Evolutionary conservation across 2,888 invertebrate genomes (phyloP), one percentile per base, ranked within the genome.

Genomic region (Hoplodrina blanda): DNA sequence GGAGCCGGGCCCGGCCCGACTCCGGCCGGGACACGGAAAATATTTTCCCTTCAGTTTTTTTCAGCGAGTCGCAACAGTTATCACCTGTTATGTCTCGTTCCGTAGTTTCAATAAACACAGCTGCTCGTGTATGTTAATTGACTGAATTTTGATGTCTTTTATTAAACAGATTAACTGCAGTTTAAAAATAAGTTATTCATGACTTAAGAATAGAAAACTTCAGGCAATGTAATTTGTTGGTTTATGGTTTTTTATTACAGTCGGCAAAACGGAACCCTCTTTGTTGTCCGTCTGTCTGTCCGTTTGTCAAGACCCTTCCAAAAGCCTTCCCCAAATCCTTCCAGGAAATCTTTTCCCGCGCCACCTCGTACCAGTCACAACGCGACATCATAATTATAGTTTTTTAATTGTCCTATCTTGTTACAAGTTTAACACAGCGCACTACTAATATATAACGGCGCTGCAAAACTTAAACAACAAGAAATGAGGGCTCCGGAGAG

Each of bases 391-490:
- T 37, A 37, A 13, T 41, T 41, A 2, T 41, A 11, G 3, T 41
- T 41, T 13, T 13, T 41, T 17, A 46, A 17, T 46, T 46, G 46
- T 46, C 46, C 8, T 46, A 72, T 65, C 50, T 57, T 62, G 65
- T 62, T 62, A 73, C 75, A 78, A 83, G 66, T 76, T 80, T 62
- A 69, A 73, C 62, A 33, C 53, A 69, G 67, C 49, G 54, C 56
- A 70, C 60, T 59, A 56, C 41, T 60, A n/a, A n/a, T n/a, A n/a
- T n/a, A 52, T 30, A 57, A 56, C 54, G 62, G 74, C 59, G 49
- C 56, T 67, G 71, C 46, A 64, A 62, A 84, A 88, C 79, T 85
- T 87, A 85, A 87, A 86, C 84, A 85, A 87, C 83, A 80, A 85
- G 81, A 82, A 85, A 83, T 81, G 82, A 87, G 85, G 84, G 78